phyloP scores from a whole-genome alignment of 2,888 invertebrate genomes.

The Drymonia ruficornis region DNA sequence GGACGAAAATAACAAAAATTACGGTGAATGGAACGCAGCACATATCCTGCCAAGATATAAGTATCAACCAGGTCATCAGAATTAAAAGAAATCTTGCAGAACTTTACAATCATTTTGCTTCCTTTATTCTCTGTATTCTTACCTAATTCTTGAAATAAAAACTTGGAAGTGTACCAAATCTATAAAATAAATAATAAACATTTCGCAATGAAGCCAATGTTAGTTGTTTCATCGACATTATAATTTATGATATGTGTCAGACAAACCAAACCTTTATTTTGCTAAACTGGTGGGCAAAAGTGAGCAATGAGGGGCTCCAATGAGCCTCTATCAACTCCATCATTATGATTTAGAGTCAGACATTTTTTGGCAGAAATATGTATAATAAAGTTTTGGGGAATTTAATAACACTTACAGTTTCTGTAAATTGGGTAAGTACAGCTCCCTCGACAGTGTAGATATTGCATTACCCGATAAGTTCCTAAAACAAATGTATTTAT shows the following conservation, averaged over 20 bases:
- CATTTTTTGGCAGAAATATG: neutral
- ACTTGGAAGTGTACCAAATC: no score
- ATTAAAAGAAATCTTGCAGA: no score
- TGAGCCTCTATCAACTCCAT: neutral
- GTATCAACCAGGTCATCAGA: no score
- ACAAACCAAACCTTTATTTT: neutral
- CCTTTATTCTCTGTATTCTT: no score
- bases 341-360: neutral
- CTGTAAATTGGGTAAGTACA: slow-evolving; percentile 87
- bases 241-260: neutral
- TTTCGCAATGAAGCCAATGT: neutral
- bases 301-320: no score
- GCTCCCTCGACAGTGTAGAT: slow-evolving; percentile 84
- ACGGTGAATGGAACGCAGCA: no score
- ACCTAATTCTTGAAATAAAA: no score
- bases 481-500: slow-evolving; percentile 70
- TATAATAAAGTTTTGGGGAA: neutral
- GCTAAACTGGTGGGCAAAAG: no score
- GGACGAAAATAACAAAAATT: no score
- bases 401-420: slow-evolving; percentile 87
- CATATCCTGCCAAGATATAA: no score
- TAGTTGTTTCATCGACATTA: neutral
- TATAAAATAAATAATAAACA: neutral
- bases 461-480: slow-evolving; percentile 88
- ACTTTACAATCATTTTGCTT: no score